Evolutionary conservation across 2,888 invertebrate species (phyloP).

Genomic region (Drosophila mimetica): DNA sequence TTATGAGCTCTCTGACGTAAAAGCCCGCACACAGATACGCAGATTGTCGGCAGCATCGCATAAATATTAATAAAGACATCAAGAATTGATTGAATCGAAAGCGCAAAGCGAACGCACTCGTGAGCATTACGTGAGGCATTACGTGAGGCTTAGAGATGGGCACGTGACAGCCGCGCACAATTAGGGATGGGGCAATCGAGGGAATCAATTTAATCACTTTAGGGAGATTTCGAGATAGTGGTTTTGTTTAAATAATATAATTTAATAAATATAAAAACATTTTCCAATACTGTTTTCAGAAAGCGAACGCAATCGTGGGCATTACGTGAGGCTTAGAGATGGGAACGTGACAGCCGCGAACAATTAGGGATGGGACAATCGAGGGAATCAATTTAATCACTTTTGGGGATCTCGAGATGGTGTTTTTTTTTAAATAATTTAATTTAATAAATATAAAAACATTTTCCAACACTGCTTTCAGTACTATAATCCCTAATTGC

Average conservation of each 20-base stretch:
- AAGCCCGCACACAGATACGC: conserved; percentile 21
- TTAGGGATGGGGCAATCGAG: neutral
- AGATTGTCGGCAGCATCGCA: conserved; percentile 51
- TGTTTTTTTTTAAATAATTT: too few species aligned
- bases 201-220: neutral
- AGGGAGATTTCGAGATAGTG: too few species aligned
- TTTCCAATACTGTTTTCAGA: too few species aligned
- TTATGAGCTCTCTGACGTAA: conserved; percentile 45
- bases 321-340: conserved; percentile 37
- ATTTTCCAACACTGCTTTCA: too few species aligned
- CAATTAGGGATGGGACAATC: neutral
- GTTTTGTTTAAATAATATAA: too few species aligned
- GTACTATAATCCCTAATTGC: too few species aligned
- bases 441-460: too few species aligned
- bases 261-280: too few species aligned
- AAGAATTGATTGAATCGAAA: conserved; percentile 68
- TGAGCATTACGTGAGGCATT: conserved; percentile 30
- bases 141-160: conserved; percentile 36
- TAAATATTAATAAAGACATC: conserved; percentile 69
- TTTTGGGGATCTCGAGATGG: too few species aligned
- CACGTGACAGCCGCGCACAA: conserved; percentile 9
- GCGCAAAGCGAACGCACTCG: conserved; percentile 37
- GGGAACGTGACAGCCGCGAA: conserved; percentile 11
- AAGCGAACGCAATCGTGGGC: conserved; percentile 32
- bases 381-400: neutral